These are phyloP conservation scores for Cephus spinipes DNA, from an alignment of 2,888 invertebrate species.

Conservation along the genomic window DNA sequence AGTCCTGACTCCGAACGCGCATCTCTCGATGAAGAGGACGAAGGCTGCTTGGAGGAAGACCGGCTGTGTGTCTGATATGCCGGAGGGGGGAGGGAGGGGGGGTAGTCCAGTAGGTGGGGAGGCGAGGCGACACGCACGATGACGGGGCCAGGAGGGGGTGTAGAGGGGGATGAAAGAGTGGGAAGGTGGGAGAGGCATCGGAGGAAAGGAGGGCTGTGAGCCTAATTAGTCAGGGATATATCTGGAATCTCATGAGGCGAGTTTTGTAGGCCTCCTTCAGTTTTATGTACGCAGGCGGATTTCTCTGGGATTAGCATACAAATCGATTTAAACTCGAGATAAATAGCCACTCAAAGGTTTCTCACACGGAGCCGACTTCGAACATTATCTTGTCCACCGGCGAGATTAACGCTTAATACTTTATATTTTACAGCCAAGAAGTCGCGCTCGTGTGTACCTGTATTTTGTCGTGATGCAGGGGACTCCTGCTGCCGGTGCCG, in stretches of 20 bases:
- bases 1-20: background rate
- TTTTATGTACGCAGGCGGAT: conserved; percentile 63
- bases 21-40: background rate
- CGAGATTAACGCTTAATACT: conserved; percentile 66
- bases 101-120: background rate
- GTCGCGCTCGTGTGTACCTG: conserved; percentile 7
- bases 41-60: background rate
- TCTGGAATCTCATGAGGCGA: conserved; percentile 65
- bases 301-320: conserved; percentile 66
- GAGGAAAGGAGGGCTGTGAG: conserved; percentile 43
- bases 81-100: conserved; percentile 15
- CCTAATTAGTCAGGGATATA: conserved; percentile 66
- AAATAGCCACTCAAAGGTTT: conserved; percentile 65
- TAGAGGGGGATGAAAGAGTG: conserved; percentile 13
- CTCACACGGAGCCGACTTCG: conserved; percentile 63
- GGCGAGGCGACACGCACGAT: conserved; percentile 18
- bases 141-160: background rate
- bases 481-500: background rate
- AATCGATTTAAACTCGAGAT: conserved; percentile 67
- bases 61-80: background rate
- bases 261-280: conserved; percentile 63
- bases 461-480: background rate
- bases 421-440: conserved; percentile 59
- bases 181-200: conserved; percentile 22
- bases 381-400: conserved; percentile 65